These are phyloP conservation scores for Pteromalus puparum DNA, from an alignment of 1,140 invertebrate species.

Conservation along the genomic window DNA sequence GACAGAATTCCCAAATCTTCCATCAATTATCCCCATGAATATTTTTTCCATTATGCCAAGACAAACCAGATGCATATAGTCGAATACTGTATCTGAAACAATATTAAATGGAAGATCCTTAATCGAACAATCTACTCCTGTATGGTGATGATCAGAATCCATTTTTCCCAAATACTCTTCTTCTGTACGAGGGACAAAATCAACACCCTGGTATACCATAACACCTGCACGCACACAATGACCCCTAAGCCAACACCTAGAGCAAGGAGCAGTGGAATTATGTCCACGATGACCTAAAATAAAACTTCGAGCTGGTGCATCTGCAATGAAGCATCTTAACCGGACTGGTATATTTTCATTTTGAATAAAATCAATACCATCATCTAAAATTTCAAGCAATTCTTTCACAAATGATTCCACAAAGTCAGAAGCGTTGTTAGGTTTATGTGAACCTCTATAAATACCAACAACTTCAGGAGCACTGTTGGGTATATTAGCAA, in stretches of 20 bases:
- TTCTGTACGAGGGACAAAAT: conserved; percentile 31
- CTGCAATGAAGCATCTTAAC: conserved; percentile 52
- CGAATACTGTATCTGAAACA: neutral
- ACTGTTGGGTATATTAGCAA: neutral
- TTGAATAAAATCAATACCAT: neutral
- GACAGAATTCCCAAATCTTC: conserved; percentile 9
- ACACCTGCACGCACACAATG: neutral
- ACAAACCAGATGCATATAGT: neutral
- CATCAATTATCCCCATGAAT: conserved; percentile 8
- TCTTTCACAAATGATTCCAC: conserved; percentile 18
- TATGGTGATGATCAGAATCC: conserved; percentile 46
- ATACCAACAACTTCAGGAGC: conserved; percentile 41
- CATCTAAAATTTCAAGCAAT: neutral
- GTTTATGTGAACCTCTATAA: conserved; percentile 48
- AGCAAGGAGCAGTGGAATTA: conserved; percentile 45
- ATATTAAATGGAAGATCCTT: neutral
- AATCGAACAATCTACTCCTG: conserved; percentile 23
- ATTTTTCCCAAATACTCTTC: conserved; percentile 43
- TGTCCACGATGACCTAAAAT: conserved; percentile 44
- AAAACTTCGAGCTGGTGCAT: conserved; percentile 50
- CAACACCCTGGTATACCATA: conserved; percentile 11
- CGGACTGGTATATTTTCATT: too few species aligned
- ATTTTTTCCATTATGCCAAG: conserved; percentile 13
- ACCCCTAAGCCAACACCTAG: conserved; percentile 48
- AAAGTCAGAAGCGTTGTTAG: conserved; percentile 36